Base-by-base conservation (phyloP, 2,797 vertebrate species). In the Distichodus sexfasciatus region DNA sequence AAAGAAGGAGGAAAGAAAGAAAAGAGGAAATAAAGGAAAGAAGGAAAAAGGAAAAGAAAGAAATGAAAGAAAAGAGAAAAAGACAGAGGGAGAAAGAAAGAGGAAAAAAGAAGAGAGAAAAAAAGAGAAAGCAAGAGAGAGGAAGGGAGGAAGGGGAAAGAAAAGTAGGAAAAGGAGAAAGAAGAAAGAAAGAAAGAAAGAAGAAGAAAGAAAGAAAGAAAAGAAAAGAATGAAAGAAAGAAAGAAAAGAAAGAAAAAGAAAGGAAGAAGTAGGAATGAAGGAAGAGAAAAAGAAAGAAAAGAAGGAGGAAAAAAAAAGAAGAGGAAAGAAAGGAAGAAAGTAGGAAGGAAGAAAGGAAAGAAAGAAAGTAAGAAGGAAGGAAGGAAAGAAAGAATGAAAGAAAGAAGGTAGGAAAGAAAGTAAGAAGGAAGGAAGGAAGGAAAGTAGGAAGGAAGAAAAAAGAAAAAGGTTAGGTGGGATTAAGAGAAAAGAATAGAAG, bases 111-210 rank as follows among this genome's bases (percentile, higher is more conserved):
- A 23, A 31, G 35, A 38, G 7, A 12, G 33, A 28, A 29, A 24
- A 12, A 23, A 21, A 11, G 14, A n/a, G n/a, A n/a, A 38, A n/a
- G n/a, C n/a, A n/a, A n/a, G 74, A 87, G 84, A 85, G 84, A 79
- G 81, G 69, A 36, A 48, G 78, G 81, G 82, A 87, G 86, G 72
- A 81, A 77, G 81, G 79, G 82, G 85, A 84, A 88, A 87, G 87
- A 88, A 87, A 87, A 78, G 78, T 82, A 76, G 79, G 83, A 80
- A 81, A 76, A 89, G 11, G 23, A 3, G 10, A 12, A 33, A 4
- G 41, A 83, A 84, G 87, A 90, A 86, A 87, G 86, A 83, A 78
- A 76, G 72, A 77, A 66, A 69, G 76, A 82, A 85, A 83, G 77
- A 83, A 71, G 75, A 66, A 68, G 78, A 66, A 67, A 66, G 77